phyloP scores from a whole-genome alignment of 1,140 invertebrate species.

The Ceratoteleas bidentatus region DNA sequence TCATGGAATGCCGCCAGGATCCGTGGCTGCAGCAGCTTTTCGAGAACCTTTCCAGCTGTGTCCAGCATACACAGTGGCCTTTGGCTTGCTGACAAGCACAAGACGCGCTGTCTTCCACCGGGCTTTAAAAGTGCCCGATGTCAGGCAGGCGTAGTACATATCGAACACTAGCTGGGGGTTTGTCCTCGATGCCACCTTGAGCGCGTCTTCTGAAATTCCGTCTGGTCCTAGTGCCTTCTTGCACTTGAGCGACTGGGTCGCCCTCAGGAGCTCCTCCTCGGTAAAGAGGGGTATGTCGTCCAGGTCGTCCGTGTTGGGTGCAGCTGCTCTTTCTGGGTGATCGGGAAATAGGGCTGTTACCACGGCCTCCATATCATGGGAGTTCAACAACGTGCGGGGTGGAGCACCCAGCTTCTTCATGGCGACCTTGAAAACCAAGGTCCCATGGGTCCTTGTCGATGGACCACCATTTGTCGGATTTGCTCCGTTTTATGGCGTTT shows the following conservation, averaged over 20 bases:
- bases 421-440: slow-evolving; percentile 62
- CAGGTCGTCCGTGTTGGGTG: no score
- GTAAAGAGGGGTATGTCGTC: slow-evolving; percentile 19
- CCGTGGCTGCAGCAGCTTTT: slow-evolving; percentile 67
- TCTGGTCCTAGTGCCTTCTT: slow-evolving; percentile 62
- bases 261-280: slow-evolving; percentile 39
- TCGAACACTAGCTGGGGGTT: slow-evolving; percentile 4
- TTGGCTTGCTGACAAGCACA: no score
- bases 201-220: slow-evolving; percentile 45
- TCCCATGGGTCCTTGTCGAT: slow-evolving; percentile 66
- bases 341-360: no score
- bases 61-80: no score
- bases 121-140: slow-evolving; percentile 1
- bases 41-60: slow-evolving; percentile 60
- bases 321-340: no score
- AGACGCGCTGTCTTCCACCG: slow-evolving; percentile 34
- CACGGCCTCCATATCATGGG: no score
- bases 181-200: slow-evolving; percentile 32
- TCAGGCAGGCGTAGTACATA: slow-evolving; percentile 10
- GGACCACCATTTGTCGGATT: slow-evolving; percentile 52
- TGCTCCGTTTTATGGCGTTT: no score
- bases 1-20: slow-evolving; percentile 47
- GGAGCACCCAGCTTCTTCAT: slow-evolving; percentile 31
- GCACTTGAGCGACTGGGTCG: slow-evolving; percentile 16
- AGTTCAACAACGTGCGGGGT: not conserved